These are phyloP conservation scores for Oxyura jamaicensis DNA, from an alignment of 2,113 vertebrate species.

Conservation along the genomic window DNA sequence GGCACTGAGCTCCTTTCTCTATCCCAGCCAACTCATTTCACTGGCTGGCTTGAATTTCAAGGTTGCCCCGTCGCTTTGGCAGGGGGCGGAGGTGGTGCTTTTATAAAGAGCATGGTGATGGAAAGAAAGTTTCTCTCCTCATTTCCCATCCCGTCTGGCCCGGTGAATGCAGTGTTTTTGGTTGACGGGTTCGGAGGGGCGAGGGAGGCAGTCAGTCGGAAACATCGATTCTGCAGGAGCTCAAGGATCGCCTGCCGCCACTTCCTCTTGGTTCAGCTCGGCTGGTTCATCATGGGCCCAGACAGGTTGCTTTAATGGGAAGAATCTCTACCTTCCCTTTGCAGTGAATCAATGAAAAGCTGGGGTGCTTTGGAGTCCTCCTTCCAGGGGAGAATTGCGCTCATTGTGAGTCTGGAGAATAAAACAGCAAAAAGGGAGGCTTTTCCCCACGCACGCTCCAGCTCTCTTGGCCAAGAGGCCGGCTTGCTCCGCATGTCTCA, in stretches of 20 bases:
- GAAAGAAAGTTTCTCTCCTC: not conserved
- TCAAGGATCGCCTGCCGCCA: not conserved
- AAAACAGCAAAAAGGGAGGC: not conserved
- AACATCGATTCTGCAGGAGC: not conserved
- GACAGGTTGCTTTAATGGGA: not conserved
- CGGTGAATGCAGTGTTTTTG: not conserved
- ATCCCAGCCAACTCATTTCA: not conserved
- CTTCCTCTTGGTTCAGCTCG: constrained; percentile 52
- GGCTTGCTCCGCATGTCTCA: not conserved
- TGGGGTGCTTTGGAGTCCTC: constrained; percentile 1
- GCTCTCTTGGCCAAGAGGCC: not conserved
- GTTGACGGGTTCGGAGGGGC: not conserved
- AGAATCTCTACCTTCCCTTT: constrained; percentile 17
- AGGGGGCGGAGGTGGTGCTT: not conserved
- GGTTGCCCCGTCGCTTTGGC: not conserved
- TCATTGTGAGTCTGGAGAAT: constrained; percentile 7
- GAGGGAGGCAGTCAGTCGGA: not conserved
- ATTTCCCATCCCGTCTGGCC: not conserved
- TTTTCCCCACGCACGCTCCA: fast-evolving
- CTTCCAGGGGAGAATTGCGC: constrained; percentile 9
- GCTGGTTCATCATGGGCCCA: not conserved
- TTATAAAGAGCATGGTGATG: not conserved
- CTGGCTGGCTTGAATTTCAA: not conserved
- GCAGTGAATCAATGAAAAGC: not conserved
- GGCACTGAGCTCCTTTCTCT: not conserved